These are phyloP conservation scores for Takifugu flavidus DNA, from an alignment of 2,113 vertebrate species.

Conservation along the genomic window DNA sequence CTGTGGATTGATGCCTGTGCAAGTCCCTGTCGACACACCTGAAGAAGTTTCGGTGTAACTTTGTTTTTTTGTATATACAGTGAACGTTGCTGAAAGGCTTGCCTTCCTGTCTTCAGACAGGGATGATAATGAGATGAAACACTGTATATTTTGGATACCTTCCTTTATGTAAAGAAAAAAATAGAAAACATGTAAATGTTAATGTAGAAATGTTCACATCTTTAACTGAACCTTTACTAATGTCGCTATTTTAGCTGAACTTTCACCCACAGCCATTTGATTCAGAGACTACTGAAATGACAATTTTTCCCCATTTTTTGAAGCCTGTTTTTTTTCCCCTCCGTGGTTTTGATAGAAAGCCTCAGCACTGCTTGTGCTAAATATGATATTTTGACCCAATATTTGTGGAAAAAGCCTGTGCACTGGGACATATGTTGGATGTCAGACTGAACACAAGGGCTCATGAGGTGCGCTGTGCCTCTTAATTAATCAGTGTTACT, in stretches of 20 bases:
- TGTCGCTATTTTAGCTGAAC: background rate
- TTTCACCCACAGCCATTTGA: background rate
- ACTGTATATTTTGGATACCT: constrained; percentile 44
- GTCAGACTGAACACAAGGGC: background rate
- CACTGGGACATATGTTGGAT: background rate
- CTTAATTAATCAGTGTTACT: constrained; percentile 33
- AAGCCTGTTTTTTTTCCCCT: background rate
- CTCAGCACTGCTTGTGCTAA: constrained; percentile 4
- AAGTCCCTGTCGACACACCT: background rate
- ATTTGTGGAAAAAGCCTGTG: background rate
- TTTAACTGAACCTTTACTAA: constrained; percentile 11
- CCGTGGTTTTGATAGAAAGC: constrained; percentile 9
- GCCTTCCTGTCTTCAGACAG: constrained; percentile 28
- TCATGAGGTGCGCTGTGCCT: constrained; percentile 14
- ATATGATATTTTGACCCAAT: background rate
- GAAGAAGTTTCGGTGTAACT: background rate
- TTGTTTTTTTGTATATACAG: constrained; percentile 33
- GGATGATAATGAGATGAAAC: constrained; percentile 25
- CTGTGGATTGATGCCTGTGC: constrained; percentile 2
- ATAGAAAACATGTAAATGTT: constrained; percentile 34
- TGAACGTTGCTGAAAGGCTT: constrained; percentile 20
- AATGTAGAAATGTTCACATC: constrained; percentile 28
- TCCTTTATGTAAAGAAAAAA: constrained; percentile 37
- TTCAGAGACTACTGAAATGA: too few species aligned
- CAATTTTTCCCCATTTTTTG: too few species aligned